A percentile compares a stretch with the other conserved stretches of the same genome.
These are phyloP conservation scores for Drosophila mimica DNA, from an alignment of 2,888 invertebrate genomes.

Conservation along the genomic window DNA sequence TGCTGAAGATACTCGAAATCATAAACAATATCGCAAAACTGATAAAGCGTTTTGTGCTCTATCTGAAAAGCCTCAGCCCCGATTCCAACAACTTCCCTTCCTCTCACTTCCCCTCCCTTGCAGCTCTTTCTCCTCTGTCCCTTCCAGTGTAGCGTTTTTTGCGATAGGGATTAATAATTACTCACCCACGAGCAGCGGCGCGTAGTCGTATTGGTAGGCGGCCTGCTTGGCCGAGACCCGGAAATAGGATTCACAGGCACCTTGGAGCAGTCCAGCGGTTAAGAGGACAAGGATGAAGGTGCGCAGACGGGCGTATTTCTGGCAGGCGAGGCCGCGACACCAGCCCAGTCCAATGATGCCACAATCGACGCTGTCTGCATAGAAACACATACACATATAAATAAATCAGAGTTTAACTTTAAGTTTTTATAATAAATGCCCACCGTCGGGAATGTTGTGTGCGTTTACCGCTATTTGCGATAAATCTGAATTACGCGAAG, in stretches of 20 bases:
- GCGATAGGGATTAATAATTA: constrained; percentile 56
- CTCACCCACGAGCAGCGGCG: constrained; percentile 85
- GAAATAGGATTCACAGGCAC: constrained; percentile 86
- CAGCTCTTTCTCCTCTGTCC: neutral
- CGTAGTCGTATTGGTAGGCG: constrained; percentile 85
- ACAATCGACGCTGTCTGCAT: constrained; percentile 85
- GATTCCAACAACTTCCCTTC: constrained; percentile 50
- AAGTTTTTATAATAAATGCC: neutral
- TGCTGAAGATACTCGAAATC: constrained; percentile 33
- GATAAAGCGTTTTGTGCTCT: constrained; percentile 48
- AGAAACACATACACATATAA: neutral
- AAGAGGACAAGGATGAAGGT: constrained; percentile 85
- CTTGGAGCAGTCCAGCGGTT: constrained; percentile 84
- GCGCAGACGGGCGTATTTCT: constrained; percentile 85
- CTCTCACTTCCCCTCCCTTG: neutral
- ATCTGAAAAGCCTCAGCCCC: constrained; percentile 52
- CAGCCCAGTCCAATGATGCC: constrained; percentile 85
- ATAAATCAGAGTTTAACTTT: neutral
- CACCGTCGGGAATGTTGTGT: constrained; percentile 79
- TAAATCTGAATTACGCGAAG: constrained; percentile 73
- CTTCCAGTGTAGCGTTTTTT: constrained; percentile 11
- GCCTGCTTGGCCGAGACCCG: constrained; percentile 86
- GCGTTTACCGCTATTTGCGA: constrained; percentile 78
- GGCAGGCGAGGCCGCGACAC: constrained; percentile 84
- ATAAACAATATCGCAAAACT: constrained; percentile 77